These are phyloP conservation scores for Tursiops truncatus DNA, from an alignment of 2,113 vertebrate genomes.

Conservation along the genomic window DNA sequence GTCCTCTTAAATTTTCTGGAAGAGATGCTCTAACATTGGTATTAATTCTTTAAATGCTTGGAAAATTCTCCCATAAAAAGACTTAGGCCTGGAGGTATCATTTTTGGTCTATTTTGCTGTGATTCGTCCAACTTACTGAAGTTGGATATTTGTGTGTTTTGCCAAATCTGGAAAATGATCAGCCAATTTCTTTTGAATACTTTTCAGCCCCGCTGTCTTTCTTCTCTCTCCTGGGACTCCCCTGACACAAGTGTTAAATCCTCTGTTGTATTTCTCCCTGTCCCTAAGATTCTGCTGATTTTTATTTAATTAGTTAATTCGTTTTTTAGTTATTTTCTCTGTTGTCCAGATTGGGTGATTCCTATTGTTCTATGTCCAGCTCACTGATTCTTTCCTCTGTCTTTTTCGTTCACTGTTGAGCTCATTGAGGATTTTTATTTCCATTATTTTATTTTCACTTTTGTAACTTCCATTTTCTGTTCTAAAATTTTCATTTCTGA, in stretches of 20 bases:
- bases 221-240: neutral
- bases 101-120: neutral
- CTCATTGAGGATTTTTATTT: neutral
- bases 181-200: neutral
- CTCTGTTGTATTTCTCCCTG: fast-evolving
- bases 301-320: neutral
- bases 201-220: neutral
- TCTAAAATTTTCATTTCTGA: neutral
- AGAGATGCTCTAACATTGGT: neutral
- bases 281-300: too few species aligned
- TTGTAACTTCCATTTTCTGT: neutral
- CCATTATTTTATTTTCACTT: neutral
- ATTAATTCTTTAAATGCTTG: neutral
- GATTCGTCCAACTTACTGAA: neutral
- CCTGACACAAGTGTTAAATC: neutral
- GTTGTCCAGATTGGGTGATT: neutral
- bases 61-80: neutral
- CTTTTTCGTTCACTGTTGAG: neutral
- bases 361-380: neutral
- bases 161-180: neutral
- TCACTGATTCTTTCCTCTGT: neutral
- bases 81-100: neutral
- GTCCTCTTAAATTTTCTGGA: neutral
- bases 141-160: neutral
- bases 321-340: neutral